Evolutionary conservation across 1,140 invertebrate genomes (phyloP).

Genomic region (Drosophila arizonae): DNA sequence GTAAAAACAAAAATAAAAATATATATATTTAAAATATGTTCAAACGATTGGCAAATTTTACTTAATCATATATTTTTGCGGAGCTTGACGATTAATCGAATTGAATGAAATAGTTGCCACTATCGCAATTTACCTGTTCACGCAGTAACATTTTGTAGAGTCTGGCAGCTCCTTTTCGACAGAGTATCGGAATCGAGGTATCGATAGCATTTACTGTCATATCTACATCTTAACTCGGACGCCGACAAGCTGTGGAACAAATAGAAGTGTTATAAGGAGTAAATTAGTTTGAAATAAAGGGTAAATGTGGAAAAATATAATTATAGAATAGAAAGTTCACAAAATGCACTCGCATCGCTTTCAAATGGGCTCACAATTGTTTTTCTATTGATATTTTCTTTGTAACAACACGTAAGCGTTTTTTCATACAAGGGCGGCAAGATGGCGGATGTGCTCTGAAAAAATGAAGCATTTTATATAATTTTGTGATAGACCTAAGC

Average conservation of each 20-base stretch:
- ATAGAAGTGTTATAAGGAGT: constrained; percentile 18
- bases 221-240: constrained; percentile 12
- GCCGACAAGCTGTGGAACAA: constrained; percentile 23
- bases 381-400: neutral
- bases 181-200: constrained; percentile 18
- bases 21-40: constrained; percentile 78
- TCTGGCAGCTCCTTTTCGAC: constrained; percentile 11
- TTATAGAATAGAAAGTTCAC: too few relatives aligned
- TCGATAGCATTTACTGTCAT: neutral
- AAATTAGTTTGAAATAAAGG: constrained; percentile 23
- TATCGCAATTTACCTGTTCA: neutral
- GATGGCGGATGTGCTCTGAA: constrained; percentile 27
- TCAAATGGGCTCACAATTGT: neutral
- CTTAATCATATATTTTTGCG: neutral
- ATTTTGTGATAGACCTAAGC: neutral
- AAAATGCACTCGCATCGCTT: neutral
- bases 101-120: too few relatives aligned
- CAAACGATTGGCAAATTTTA: constrained; percentile 20
- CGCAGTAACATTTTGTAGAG: neutral
- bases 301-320: neutral
- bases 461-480: neutral
- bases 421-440: constrained; percentile 32
- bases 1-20: constrained; percentile 76
- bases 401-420: constrained; percentile 34
- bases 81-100: neutral